Conservation (phyloP, 2,113 vertebrate species). For the Oncorhynchus nerka region DNA sequence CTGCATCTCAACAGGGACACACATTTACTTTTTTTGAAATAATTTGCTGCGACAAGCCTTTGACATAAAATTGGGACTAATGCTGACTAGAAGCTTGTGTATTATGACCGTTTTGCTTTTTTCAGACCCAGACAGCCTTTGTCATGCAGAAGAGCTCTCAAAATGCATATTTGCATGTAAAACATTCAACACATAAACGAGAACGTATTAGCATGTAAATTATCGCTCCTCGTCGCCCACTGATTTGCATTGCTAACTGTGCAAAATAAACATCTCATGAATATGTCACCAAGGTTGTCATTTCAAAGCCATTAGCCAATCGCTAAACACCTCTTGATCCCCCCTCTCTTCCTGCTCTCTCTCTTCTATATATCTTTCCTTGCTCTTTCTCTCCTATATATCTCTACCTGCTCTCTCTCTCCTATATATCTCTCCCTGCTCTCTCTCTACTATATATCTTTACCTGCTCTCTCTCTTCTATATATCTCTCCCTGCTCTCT, state of each 20-base stretch:
- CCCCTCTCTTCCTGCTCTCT: slow-evolving; percentile 12
- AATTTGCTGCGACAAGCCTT: not conserved
- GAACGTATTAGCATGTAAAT: slow-evolving; percentile 50
- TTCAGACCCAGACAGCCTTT: not conserved
- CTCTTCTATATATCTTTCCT: not conserved
- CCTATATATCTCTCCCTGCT: too few species aligned
- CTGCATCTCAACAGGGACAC: not conserved
- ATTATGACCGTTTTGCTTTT: slow-evolving; percentile 42
- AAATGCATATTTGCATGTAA: slow-evolving; percentile 24
- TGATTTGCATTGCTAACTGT: slow-evolving; percentile 44
- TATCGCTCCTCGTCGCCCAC: not conserved
- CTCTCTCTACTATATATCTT: too few species aligned
- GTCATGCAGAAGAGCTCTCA: slow-evolving; percentile 15
- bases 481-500: too few species aligned
- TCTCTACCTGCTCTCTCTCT: too few species aligned
- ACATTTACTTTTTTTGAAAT: not conserved
- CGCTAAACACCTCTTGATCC: slow-evolving; percentile 8
- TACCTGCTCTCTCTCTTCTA: too few species aligned
- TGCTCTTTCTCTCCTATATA: not conserved
- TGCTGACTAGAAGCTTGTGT: not conserved
- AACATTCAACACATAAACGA: slow-evolving; percentile 24
- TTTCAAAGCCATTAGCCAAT: slow-evolving; percentile 42
- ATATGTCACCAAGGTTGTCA: slow-evolving; percentile 25
- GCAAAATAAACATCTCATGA: slow-evolving; percentile 34
- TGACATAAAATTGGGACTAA: too few species aligned